Evolutionary conservation across 2,888 invertebrate genomes (phyloP).

Genomic region (Ichneumoninae sp.): DNA sequence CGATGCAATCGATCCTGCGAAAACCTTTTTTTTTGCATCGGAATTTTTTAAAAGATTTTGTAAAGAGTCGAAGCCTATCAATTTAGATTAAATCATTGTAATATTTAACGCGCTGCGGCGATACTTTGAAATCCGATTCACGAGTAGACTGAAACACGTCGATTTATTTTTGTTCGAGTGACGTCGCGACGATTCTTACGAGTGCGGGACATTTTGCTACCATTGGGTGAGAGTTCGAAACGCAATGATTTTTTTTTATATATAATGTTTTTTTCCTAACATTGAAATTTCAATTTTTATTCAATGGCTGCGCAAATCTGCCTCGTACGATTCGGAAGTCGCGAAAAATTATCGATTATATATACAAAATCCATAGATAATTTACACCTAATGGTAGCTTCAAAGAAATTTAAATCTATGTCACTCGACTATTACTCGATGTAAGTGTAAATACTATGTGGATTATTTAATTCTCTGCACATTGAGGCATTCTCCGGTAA

Average conservation of each 20-base stretch:
- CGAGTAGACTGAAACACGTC: constrained; percentile 27
- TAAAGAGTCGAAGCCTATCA: constrained; percentile 4
- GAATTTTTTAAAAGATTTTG: constrained; percentile 42
- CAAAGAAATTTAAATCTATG: constrained; percentile 3
- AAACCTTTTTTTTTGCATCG: constrained; percentile 14
- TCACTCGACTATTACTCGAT: constrained; percentile 20
- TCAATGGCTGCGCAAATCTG: neutral
- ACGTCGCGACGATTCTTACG: neutral
- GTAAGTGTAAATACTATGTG: constrained; percentile 47
- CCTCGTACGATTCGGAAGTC: neutral
- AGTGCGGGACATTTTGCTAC: neutral
- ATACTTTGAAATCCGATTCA: neutral
- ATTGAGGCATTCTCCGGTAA: neutral
- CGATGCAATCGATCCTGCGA: constrained; percentile 14
- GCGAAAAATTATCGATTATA: constrained; percentile 8
- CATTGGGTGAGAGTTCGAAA: neutral
- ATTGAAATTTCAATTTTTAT: neutral
- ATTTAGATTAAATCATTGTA: constrained; percentile 13
- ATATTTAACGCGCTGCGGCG: constrained; percentile 13
- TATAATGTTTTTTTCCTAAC: neutral
- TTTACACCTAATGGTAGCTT: constrained; percentile 9
- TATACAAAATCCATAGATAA: constrained; percentile 19
- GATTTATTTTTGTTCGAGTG: constrained; percentile 8
- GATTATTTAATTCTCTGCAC: constrained; percentile 21
- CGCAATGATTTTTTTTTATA: neutral